Conservation (phyloP, 2,113 vertebrate genomes). For the Bettongia penicillata region DNA sequence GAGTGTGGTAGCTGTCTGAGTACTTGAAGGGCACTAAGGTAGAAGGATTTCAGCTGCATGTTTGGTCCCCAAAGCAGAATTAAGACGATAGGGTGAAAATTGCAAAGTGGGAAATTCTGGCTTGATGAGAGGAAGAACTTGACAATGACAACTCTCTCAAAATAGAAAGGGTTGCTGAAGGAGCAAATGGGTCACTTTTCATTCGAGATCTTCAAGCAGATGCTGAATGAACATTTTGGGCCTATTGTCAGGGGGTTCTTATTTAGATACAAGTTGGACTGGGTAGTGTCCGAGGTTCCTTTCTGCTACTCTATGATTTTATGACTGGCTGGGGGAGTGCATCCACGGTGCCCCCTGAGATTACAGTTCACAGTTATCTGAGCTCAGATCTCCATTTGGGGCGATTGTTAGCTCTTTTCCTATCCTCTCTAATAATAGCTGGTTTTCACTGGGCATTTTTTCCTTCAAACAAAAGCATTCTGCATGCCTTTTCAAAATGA, state of each 20-base stretch:
- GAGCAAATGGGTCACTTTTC: background rate
- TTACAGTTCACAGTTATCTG: background rate
- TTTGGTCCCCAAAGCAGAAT: background rate
- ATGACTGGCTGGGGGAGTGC: background rate
- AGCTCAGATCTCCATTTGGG: background rate
- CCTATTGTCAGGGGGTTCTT: background rate
- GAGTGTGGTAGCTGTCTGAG: background rate
- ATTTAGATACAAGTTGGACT: background rate
- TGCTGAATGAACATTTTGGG: background rate
- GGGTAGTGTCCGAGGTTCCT: background rate
- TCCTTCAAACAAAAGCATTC: conserved; percentile 24
- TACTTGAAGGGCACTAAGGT: background rate
- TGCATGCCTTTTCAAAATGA: conserved; percentile 60
- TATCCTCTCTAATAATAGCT: background rate
- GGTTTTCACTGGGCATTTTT: conserved; percentile 1
- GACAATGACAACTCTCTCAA: background rate
- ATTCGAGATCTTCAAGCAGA: background rate
- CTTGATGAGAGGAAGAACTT: background rate
- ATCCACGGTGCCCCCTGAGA: background rate
- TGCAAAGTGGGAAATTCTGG: background rate
- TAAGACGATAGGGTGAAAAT: background rate
- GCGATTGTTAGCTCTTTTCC: background rate
- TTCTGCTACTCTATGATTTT: background rate
- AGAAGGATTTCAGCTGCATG: background rate
- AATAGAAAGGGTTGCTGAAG: background rate